These are phyloP conservation scores for Enteromius mattozi DNA, from an alignment of 2,797 vertebrate genomes.

Conservation along the genomic window DNA sequence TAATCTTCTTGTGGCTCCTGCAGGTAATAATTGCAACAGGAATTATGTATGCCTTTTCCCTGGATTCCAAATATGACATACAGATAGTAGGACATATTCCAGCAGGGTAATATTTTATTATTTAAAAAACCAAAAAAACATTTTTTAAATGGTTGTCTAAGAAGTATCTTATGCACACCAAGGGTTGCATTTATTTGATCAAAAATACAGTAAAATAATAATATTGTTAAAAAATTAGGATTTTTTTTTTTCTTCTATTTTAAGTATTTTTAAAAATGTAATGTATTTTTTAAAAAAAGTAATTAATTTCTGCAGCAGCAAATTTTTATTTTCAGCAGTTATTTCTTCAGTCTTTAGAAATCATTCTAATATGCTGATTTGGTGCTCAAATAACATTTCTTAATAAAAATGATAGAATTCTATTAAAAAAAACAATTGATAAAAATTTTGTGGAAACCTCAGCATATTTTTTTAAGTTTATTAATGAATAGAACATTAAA, in stretches of 20 bases:
- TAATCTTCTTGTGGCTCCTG: slow-evolving; percentile 17
- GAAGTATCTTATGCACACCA: neutral
- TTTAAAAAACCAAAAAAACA: neutral
- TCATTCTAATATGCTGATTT: neutral
- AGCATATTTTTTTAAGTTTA: neutral
- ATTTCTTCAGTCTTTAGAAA: neutral
- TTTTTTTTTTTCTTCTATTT: too few relatives aligned
- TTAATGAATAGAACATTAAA: neutral
- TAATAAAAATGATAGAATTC: too few relatives aligned
- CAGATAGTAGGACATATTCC: slow-evolving; percentile 91
- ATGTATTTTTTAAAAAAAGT: too few relatives aligned
- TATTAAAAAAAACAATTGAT: neutral
- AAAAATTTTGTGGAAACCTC: neutral
- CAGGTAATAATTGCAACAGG: slow-evolving; percentile 89
- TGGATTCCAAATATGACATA: slow-evolving; percentile 84
- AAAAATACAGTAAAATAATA: neutral
- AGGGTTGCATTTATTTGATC: neutral
- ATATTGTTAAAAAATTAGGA: neutral
- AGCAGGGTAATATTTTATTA: slow-evolving; percentile 78
- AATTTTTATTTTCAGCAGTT: neutral
- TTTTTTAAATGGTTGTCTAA: too few relatives aligned
- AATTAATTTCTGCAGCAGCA: neutral
- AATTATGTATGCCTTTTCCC: slow-evolving; percentile 84
- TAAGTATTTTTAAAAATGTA: too few relatives aligned
- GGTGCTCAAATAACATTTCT: neutral